A percentile compares a stretch with the other conserved stretches of the same genome.
Evolutionary conservation across 1,140 invertebrate genomes (phyloP).

Genomic region (Euwallacea fornicatus): DNA sequence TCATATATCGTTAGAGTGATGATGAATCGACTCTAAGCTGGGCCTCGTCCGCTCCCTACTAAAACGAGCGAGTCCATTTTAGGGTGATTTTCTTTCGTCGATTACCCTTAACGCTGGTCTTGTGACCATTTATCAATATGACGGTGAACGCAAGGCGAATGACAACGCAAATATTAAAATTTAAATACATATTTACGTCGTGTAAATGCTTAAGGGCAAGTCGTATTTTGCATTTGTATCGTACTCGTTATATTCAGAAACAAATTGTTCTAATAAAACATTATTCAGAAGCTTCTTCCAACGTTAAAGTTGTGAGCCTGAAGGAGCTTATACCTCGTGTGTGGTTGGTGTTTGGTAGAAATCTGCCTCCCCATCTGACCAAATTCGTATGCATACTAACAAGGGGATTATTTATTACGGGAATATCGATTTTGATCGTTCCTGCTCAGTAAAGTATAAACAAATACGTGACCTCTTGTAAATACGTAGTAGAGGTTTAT

Average conservation of each 20-base stretch:
- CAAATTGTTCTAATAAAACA: no score
- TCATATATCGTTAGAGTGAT: no score
- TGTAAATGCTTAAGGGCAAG: no score
- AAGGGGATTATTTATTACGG: slow-evolving; percentile 11
- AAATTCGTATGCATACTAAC: background rate
- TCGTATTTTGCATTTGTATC: no score
- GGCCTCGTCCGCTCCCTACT: no score
- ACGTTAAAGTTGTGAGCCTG: no score
- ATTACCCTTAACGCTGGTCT: background rate
- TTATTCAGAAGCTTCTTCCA: no score
- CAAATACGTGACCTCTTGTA: slow-evolving; percentile 15
- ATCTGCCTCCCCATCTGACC: no score
- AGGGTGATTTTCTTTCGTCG: slow-evolving; percentile 7
- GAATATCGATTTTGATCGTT: slow-evolving; percentile 10
- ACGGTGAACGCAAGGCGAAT: background rate
- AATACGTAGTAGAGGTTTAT: background rate
- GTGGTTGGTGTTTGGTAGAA: no score
- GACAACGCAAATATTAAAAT: slow-evolving; percentile 4
- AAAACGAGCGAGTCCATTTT: background rate
- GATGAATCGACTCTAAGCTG: no score
- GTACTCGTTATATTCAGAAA: no score
- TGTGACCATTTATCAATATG: slow-evolving; percentile 1
- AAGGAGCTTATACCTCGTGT: no score
- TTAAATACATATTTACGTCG: background rate
- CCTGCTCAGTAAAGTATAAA: slow-evolving; percentile 13